Conservation (phyloP, 2,797 vertebrate species). For the Nothura maculosa region DNA sequence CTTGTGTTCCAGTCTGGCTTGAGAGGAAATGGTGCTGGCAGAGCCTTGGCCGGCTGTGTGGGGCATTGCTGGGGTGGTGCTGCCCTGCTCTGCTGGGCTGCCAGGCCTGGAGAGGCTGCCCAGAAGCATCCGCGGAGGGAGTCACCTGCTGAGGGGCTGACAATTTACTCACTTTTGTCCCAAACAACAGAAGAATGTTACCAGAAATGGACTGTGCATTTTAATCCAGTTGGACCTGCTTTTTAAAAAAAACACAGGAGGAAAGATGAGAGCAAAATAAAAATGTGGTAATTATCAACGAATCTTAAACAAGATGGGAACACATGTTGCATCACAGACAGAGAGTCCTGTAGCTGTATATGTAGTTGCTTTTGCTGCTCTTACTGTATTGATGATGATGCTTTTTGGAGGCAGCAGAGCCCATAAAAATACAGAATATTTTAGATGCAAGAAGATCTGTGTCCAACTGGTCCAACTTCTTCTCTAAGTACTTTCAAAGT, state of each 20-base stretch:
- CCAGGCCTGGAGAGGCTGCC: accelerated
- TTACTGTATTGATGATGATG: background rate
- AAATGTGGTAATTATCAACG: background rate
- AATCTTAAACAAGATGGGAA: background rate
- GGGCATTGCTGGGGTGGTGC: background rate
- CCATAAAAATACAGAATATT: background rate
- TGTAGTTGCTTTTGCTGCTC: background rate
- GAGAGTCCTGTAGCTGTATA: background rate
- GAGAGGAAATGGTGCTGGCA: background rate
- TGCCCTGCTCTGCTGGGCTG: background rate
- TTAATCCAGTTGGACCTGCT: accelerated
- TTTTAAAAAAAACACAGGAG: background rate
- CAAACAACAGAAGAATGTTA: background rate
- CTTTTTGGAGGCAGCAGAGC: background rate
- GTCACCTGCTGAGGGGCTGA: background rate
- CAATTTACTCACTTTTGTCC: background rate
- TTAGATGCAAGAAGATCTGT: background rate
- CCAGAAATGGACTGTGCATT: background rate
- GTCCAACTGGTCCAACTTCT: background rate
- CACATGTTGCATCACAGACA: background rate
- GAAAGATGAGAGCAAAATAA: background rate
- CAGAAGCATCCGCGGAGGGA: background rate
- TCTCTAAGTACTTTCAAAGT: background rate
- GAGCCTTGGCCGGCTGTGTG: background rate
- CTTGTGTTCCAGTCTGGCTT: background rate